These are phyloP conservation scores for Ictalurus furcatus DNA, from an alignment of 2,113 vertebrate species.

Conservation along the genomic window DNA sequence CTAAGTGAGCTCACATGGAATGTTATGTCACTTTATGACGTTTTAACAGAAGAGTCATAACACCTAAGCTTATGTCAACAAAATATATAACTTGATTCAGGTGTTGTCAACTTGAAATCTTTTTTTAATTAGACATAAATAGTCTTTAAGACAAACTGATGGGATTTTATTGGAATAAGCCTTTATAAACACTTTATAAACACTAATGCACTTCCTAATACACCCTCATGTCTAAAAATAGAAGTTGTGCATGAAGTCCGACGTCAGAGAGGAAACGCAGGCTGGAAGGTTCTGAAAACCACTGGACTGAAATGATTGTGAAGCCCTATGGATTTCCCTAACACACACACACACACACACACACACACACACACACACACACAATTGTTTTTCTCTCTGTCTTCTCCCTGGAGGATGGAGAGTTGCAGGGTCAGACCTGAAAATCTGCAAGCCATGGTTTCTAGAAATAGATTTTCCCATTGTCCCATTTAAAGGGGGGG, in stretches of 20 bases:
- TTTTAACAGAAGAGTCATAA: not conserved
- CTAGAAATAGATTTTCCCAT: not conserved
- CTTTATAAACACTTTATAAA: not conserved
- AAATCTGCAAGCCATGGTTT: conserved; percentile 1
- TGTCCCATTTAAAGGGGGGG: not conserved
- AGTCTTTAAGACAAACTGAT: not conserved
- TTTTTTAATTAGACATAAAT: too few relatives aligned
- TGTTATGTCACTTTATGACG: not conserved
- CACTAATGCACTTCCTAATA: not conserved
- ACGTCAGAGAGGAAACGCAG: not conserved
- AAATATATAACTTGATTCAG: not conserved
- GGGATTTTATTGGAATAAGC: not conserved
- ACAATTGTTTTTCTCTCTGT: not conserved
- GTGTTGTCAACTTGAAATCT: not conserved
- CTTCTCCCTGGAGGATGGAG: not conserved
- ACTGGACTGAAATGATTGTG: not conserved
- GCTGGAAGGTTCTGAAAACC: not conserved
- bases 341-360: not conserved
- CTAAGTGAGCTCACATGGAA: not conserved
- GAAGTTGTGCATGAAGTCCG: not conserved
- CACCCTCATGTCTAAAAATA: not conserved
- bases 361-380: not conserved
- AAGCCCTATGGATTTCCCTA: not conserved
- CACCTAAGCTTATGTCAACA: not conserved
- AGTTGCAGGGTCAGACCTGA: not conserved